A percentile compares a stretch with the other conserved stretches of the same genome.
Conservation (phyloP, 2,888 invertebrate genomes). For the Muschampia plurimacula region DNA sequence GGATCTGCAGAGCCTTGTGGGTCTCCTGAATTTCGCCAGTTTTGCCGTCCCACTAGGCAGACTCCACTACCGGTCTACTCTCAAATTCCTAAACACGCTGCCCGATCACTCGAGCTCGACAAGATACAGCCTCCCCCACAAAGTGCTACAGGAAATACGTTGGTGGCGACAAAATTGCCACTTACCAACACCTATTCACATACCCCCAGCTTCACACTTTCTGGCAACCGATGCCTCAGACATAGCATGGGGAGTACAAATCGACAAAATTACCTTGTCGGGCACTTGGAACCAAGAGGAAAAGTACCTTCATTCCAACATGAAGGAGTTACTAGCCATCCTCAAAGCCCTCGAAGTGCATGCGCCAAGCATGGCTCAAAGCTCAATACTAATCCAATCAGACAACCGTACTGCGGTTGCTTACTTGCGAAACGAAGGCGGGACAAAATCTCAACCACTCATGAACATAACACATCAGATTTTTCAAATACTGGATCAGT, state of each 20-base stretch:
- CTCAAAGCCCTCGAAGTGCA: slow-evolving; percentile 8
- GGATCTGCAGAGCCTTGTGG: slow-evolving; percentile 34
- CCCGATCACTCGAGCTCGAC: not conserved
- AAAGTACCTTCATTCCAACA: slow-evolving; percentile 6
- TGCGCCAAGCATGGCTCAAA: slow-evolving; percentile 2
- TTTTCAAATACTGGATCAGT: slow-evolving; percentile 16
- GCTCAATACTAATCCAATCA: slow-evolving; percentile 34
- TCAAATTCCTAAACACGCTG: slow-evolving; percentile 1
- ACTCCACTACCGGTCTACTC: slow-evolving; percentile 33
- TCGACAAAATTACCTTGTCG: not conserved
- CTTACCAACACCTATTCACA: slow-evolving; percentile 17
- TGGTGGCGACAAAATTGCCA: slow-evolving; percentile 42
- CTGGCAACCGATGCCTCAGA: slow-evolving; percentile 42
- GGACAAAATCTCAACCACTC: slow-evolving; percentile 31
- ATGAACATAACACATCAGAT: slow-evolving; percentile 34
- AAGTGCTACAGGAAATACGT: slow-evolving; percentile 9
- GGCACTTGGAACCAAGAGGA: not conserved
- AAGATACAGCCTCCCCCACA: not conserved
- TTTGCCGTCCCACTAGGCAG: slow-evolving; percentile 40
- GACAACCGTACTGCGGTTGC: slow-evolving; percentile 41
- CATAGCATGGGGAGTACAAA: slow-evolving; percentile 37
- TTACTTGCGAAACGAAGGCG: slow-evolving; percentile 41
- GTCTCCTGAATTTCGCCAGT: slow-evolving; percentile 43
- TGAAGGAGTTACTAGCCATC: slow-evolving; percentile 14
- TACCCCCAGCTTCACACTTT: slow-evolving; percentile 28